Base-by-base conservation (phyloP, 2,797 vertebrate genomes). In the Etheostoma perlongum region DNA sequence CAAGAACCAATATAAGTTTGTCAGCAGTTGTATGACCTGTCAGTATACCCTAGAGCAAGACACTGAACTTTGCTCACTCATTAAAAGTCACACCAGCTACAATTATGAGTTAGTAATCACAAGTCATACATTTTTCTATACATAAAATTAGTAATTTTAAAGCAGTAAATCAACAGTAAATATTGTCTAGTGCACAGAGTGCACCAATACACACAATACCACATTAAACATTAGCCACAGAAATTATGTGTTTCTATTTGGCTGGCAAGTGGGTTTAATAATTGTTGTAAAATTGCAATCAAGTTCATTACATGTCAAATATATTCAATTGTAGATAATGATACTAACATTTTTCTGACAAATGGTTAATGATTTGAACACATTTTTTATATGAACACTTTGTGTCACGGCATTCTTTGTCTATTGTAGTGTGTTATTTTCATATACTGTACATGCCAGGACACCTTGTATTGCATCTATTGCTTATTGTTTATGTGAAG, bases 1-100 rank as follows among this genome's bases (percentile, higher is more conserved):
- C n/a, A 60, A 63, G 61, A 66, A 57, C 53, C 64, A 53, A 21
- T 40, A 44, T 55, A n/a, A 74, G 69, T 62, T n/a, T 33, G 27
- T 70, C 67, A 69, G 36, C 14, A 13, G 30, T 21, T 61, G 0
- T 5, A 23, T 75, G 40, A 60, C 65, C 54, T 51, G 74, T 62
- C 71, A 48, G n/a, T 54, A 46, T 33, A 27, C 19, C 61, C 33
- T 2, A 57, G 8, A 57, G 64, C 21, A 58, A 40, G 47, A 53
- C 44, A 36, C 36, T 64, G 11, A 59, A 21, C 14, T 2, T 0
- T 40, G 13, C 21, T 54, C 1, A 0, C 33, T 75, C 36, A 51
- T 65, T 70, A 66, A 21, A 46, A 58, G 23, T 67, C 27, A 71
- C 15, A 19, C 11, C 2, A 15, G 25, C 54, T 42, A 1, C 33